Conservation (phyloP, 2,113 vertebrate genomes). For the Dermatemys mawii region DNA sequence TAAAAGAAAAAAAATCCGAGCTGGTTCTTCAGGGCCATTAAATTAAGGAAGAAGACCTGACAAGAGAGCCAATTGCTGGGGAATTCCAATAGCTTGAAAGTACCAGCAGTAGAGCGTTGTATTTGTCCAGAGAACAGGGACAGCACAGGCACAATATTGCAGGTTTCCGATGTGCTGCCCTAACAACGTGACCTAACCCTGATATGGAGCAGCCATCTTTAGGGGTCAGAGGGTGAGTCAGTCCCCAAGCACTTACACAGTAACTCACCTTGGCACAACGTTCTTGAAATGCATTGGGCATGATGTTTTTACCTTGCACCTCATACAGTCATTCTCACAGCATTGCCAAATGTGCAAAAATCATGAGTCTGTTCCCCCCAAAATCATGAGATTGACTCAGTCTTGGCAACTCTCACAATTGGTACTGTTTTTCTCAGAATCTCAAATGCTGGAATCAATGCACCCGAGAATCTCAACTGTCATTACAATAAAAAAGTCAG, state of each 20-base stretch:
- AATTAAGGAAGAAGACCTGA: neutral
- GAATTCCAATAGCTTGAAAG: neutral
- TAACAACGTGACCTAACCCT: neutral
- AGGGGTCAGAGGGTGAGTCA: neutral
- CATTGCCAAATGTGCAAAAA: neutral
- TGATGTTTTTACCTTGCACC: neutral
- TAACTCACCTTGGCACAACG: neutral
- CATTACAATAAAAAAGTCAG: neutral
- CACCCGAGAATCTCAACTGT: neutral
- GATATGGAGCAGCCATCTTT: neutral
- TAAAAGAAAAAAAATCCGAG: neutral
- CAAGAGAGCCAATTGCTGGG: neutral
- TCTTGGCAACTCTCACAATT: neutral
- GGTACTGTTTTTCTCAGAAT: neutral
- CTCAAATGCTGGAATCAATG: neutral
- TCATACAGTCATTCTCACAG: neutral
- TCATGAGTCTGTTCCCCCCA: neutral
- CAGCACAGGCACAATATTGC: neutral
- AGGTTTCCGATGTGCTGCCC: neutral
- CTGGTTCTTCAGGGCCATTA: constrained; percentile 16
- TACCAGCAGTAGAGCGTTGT: neutral
- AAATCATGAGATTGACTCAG: neutral
- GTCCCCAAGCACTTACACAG: neutral
- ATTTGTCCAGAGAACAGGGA: neutral
- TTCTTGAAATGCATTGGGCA: neutral